These are phyloP conservation scores for Sturnus vulgaris DNA, from an alignment of 2,113 vertebrate species.

Conservation along the genomic window DNA sequence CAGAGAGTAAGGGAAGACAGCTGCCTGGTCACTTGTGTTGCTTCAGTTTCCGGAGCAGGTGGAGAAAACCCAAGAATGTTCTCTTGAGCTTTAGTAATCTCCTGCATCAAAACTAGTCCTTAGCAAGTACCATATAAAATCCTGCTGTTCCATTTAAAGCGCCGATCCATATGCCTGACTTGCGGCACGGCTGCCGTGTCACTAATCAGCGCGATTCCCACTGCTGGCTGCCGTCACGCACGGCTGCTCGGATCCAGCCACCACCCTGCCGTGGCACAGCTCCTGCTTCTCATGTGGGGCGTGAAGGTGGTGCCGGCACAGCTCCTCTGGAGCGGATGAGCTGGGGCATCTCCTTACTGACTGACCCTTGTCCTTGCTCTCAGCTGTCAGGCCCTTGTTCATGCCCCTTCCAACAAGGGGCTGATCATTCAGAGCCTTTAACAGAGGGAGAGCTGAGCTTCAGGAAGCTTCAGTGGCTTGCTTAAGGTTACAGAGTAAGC, in stretches of 20 bases:
- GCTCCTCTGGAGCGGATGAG: neutral
- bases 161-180: neutral
- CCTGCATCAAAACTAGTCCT: neutral
- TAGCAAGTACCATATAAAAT: neutral
- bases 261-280: neutral
- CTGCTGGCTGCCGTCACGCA: rapidly evolving
- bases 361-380: neutral
- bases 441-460: neutral
- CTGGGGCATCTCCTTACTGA: neutral
- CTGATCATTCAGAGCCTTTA: neutral
- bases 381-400: neutral
- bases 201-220: neutral
- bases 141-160: neutral
- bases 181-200: neutral
- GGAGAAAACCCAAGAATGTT: neutral
- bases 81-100: conserved; percentile 1
- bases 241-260: rapidly evolving
- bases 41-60: neutral
- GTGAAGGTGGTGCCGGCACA: neutral
- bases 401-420: neutral
- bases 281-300: neutral
- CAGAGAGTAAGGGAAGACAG: neutral
- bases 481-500: neutral
- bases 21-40: neutral
- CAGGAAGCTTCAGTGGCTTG: neutral